phyloP scores from a whole-genome alignment of 2,113 vertebrate genomes.

The Stegastes partitus region DNA sequence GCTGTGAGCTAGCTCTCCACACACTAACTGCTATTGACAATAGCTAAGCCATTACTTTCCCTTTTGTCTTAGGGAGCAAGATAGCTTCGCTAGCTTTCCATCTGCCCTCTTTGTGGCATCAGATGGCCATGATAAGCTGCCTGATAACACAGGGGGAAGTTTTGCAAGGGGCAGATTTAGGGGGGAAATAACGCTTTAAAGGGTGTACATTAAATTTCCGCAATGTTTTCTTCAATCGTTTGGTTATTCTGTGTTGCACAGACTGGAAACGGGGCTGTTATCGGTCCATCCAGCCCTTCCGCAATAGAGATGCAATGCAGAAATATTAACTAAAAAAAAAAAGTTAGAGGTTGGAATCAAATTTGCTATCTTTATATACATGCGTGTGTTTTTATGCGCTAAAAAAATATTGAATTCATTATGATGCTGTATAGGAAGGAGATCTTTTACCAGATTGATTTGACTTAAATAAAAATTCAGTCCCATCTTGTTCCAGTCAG shows the following conservation, averaged over 20 bases:
- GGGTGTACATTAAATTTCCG: slow-evolving; percentile 2
- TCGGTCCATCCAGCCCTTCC: slow-evolving; percentile 5
- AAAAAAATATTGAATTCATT: slow-evolving; percentile 3
- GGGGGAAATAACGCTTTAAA: slow-evolving; percentile 1
- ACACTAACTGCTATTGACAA: slow-evolving; percentile 71
- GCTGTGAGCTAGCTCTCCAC: slow-evolving; percentile 38
- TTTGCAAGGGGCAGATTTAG: slow-evolving; percentile 8
- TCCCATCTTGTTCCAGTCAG: too few relatives aligned
- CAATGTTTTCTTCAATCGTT: slow-evolving; percentile 2
- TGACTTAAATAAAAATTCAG: not conserved
- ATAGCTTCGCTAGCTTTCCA: slow-evolving; percentile 75
- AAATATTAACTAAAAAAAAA: not conserved
- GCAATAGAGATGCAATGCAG: not conserved
- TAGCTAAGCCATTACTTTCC: slow-evolving; percentile 83
- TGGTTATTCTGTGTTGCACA: slow-evolving; percentile 16
- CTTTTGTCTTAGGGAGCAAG: slow-evolving; percentile 80
- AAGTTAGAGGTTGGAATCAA: not conserved
- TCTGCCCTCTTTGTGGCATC: slow-evolving; percentile 77
- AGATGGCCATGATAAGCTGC: slow-evolving; percentile 55
- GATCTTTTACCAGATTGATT: slow-evolving; percentile 1
- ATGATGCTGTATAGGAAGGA: not conserved
- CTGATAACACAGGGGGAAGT: slow-evolving; percentile 43
- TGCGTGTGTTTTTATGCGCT: not conserved
- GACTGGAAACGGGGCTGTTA: not conserved
- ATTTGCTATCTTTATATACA: not conserved